These are phyloP conservation scores for Spea bombifrons DNA, from an alignment of 2,113 vertebrate species.

Conservation along the genomic window DNA sequence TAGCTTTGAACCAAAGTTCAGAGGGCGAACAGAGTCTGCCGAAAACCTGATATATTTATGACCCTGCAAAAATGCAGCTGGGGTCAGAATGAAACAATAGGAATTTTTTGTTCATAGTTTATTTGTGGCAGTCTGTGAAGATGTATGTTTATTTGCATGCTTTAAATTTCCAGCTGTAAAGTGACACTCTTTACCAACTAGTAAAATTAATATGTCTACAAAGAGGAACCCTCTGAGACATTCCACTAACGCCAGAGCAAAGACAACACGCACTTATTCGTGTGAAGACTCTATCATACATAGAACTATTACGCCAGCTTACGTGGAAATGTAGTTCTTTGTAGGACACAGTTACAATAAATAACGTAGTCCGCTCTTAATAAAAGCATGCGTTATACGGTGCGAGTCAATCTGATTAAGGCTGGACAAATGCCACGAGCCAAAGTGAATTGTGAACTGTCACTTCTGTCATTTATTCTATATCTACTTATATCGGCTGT, in stretches of 20 bases:
- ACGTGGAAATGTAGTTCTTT: not conserved
- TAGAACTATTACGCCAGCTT: not conserved
- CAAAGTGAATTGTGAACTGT: too few relatives aligned
- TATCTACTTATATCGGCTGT: too few relatives aligned
- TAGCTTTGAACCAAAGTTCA: not conserved
- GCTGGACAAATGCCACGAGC: too few relatives aligned
- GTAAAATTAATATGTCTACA: slow-evolving; percentile 55
- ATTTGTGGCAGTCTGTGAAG: slow-evolving; percentile 48
- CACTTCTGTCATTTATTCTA: too few relatives aligned
- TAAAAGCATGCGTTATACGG: too few relatives aligned
- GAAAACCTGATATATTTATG: slow-evolving; percentile 23
- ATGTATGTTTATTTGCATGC: slow-evolving; percentile 38
- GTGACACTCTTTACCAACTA: slow-evolving; percentile 54
- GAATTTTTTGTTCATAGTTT: slow-evolving; percentile 21
- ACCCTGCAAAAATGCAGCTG: slow-evolving; percentile 11
- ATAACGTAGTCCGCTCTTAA: too few relatives aligned
- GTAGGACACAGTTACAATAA: not conserved
- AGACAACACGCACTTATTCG: slow-evolving; percentile 48
- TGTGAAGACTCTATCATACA: slow-evolving; percentile 21
- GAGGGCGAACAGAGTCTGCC: not conserved
- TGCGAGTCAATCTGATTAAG: too few relatives aligned
- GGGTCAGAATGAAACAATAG: slow-evolving; percentile 14
- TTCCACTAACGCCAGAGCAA: slow-evolving; percentile 54
- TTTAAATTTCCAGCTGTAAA: slow-evolving; percentile 54
- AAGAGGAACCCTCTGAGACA: slow-evolving; percentile 54